Conservation (phyloP, 2,888 invertebrate genomes). For the Euzophera pinguis region DNA sequence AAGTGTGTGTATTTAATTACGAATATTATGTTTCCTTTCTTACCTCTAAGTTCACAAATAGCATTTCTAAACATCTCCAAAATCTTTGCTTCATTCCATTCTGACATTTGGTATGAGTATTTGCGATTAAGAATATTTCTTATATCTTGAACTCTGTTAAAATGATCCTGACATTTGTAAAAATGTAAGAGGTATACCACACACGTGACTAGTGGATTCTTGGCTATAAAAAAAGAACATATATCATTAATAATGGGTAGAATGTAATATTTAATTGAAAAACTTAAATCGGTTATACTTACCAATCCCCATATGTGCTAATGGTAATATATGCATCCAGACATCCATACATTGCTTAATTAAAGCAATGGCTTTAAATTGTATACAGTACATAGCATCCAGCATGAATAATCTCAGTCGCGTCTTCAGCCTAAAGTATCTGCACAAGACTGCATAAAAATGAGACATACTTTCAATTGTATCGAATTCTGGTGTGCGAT, state of each 20-base stretch:
- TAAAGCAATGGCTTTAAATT: constrained; percentile 57
- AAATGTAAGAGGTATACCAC: constrained; percentile 67
- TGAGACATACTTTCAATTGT: constrained; percentile 59
- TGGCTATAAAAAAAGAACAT: constrained; percentile 46
- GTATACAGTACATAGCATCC: constrained; percentile 70
- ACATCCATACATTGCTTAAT: constrained; percentile 64
- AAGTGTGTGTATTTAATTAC: no score
- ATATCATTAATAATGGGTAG: neutral
- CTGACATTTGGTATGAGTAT: constrained; percentile 55
- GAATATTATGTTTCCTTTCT: neutral
- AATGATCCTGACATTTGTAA: constrained; percentile 60
- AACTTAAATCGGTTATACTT: constrained; percentile 24
- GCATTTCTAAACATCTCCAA: constrained; percentile 53
- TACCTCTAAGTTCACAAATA: constrained; percentile 54
- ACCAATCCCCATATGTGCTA: constrained; percentile 60
- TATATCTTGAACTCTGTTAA: constrained; percentile 49
- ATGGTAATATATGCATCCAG: constrained; percentile 61
- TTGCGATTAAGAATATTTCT: constrained; percentile 47
- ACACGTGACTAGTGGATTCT: constrained; percentile 57
- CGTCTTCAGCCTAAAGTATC: constrained; percentile 47
- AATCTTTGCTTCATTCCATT: constrained; percentile 64
- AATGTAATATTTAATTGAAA: no score
- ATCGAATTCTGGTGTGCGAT: constrained; percentile 53
- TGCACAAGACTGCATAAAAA: constrained; percentile 65
- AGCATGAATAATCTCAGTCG: constrained; percentile 58